Evolutionary conservation across 2,888 invertebrate genomes (phyloP).

Genomic region (Coecobrya sp.): DNA sequence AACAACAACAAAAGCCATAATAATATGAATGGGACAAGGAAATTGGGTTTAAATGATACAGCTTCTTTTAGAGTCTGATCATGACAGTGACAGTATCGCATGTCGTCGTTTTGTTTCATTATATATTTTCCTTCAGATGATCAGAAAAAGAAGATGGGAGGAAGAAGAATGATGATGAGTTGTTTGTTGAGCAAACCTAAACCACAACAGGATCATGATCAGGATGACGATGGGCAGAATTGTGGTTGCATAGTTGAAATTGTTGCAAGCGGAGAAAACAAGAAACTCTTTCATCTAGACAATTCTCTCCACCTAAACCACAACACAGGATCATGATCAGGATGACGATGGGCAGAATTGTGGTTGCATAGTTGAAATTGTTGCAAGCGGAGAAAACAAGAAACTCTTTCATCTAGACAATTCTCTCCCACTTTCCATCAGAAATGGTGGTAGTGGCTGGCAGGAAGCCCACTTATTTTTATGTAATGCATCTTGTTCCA

Average conservation of each 20-base stretch:
- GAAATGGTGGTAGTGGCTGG: neutral
- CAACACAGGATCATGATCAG: no score
- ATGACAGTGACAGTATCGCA: neutral
- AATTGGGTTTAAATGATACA: conserved; percentile 49
- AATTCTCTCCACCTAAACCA: conserved; percentile 62
- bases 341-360: no score
- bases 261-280: conserved; percentile 56
- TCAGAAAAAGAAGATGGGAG: neutral
- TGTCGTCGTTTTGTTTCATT: neutral
- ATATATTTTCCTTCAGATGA: neutral
- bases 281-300: conserved; percentile 72
- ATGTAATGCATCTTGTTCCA: neutral
- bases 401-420: conserved; percentile 73
- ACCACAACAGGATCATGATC: neutral
- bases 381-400: conserved; percentile 58
- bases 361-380: conserved; percentile 53
- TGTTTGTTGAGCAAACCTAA: conserved; percentile 49
- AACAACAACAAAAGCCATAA: neutral
- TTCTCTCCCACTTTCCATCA: neutral
- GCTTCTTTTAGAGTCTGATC: neutral
- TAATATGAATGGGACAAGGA: conserved; percentile 54
- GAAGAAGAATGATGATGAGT: conserved; percentile 50
- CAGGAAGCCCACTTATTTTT: conserved; percentile 9
- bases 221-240: neutral
- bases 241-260: conserved; percentile 52